These are phyloP conservation scores for Apoda limacodes DNA, from an alignment of 2,888 invertebrate species.

Conservation along the genomic window DNA sequence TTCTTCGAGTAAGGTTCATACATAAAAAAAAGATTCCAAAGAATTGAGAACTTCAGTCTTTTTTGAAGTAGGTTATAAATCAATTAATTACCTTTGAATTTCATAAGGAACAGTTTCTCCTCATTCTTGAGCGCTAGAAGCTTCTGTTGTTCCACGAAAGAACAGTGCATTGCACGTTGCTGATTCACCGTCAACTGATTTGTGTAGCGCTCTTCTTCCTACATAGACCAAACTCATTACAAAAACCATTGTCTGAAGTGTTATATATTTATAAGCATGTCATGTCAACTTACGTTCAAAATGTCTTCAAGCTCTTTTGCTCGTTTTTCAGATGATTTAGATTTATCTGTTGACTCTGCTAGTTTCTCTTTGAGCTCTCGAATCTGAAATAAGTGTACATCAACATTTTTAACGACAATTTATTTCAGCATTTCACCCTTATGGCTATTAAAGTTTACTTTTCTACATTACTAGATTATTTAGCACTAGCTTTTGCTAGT, in stretches of 20 bases:
- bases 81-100: slow-evolving; percentile 57
- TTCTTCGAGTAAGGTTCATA: not conserved
- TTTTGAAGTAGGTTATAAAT: not conserved
- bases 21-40: not conserved
- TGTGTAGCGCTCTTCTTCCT: slow-evolving; percentile 66
- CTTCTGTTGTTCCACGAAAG: slow-evolving; percentile 59
- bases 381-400: too few species aligned
- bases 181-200: slow-evolving; percentile 49
- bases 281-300: slow-evolving; percentile 57
- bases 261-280: too few species aligned
- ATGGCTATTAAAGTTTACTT: too few species aligned
- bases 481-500: too few species aligned
- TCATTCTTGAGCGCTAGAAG: slow-evolving; percentile 51
- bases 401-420: too few species aligned
- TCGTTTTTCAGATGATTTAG: slow-evolving; percentile 68
- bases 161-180: slow-evolving; percentile 59
- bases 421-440: too few species aligned
- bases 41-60: not conserved
- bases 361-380: slow-evolving; percentile 57
- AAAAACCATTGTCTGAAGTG: not conserved
- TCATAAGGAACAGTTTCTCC: slow-evolving; percentile 57
- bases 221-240: not conserved
- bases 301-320: slow-evolving; percentile 71
- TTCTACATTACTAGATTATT: too few species aligned
- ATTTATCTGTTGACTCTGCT: slow-evolving; percentile 57